Base-by-base conservation (phyloP, 1,140 invertebrate species). In the Cataglyphis hispanica region DNA sequence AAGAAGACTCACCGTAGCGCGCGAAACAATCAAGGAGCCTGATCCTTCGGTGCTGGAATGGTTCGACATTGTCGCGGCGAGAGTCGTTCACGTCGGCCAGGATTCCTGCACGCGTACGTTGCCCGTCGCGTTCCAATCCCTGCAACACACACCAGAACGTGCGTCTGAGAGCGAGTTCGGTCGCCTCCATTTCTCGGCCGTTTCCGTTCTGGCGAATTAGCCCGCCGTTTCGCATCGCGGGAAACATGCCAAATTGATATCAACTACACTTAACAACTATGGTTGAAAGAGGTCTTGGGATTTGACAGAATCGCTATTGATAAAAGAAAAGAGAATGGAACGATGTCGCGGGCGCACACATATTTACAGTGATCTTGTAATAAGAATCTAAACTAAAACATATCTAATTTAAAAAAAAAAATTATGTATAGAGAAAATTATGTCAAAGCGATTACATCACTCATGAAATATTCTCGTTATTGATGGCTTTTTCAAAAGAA, bases 21-120 rank as follows among this genome's bases (percentile, higher is more conserved):
- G 92, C 91, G 91, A 93, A 90, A 94, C 92, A 91, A 92, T 93
- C 90, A 92, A 93, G 91, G 92, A 92, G 90, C 90, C 86, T 92
- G 93, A 94, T 92, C 93, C 92, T 92, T 92, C 85, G 91, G 89
- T 89, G 87, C 90, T 92, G 93, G 87, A 91, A 92, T 93, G 89
- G 91, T 93, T 92, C 89, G 92, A 92, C 90, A 93, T 92, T 90
- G 90, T 91, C 90, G 91, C 91, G 86, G 88, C 90, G 85, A 91
- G 92, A 92, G 90, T 87, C 88, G 94, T 93, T 95, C 95, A 95
- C 95, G 95, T 95, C 87, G 95, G 94, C 95, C 95, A 95, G 87
- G 95, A 95, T 91, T 95, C 95, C 93, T 94, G 94, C 91, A 95
- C 94, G 91, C 94, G 95, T 69, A 93, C 94, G 88, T 94, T 95